Evolutionary conservation across 2,888 invertebrate genomes (phyloP).

Genomic region (Drosophila prostipennis): DNA sequence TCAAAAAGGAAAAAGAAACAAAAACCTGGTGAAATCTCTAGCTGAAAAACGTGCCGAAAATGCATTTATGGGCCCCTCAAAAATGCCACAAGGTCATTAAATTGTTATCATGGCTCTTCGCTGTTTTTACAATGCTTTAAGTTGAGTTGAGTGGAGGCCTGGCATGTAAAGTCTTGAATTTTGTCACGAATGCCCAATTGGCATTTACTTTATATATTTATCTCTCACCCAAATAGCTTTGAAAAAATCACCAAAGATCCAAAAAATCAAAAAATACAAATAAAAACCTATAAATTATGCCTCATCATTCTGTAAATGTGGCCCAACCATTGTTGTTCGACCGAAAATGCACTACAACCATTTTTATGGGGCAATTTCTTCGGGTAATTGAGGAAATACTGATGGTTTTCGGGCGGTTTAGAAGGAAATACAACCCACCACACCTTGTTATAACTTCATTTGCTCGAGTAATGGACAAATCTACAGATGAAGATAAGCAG

Average conservation of each 20-base stretch:
- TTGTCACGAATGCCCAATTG: slow-evolving; percentile 29
- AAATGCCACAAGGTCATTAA: slow-evolving; percentile 44
- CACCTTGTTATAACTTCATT: slow-evolving; percentile 30
- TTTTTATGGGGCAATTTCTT: slow-evolving; percentile 37
- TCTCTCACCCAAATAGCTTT: background rate
- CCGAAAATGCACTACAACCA: slow-evolving; percentile 27
- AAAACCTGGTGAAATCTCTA: slow-evolving; percentile 58
- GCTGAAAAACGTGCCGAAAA: slow-evolving; percentile 45
- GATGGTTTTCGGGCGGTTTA: slow-evolving; percentile 30
- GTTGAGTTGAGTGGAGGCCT: slow-evolving; percentile 18
- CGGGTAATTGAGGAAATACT: slow-evolving; percentile 34
- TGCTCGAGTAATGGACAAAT: slow-evolving; percentile 6
- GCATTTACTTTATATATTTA: slow-evolving; percentile 2
- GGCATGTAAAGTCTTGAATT: slow-evolving; percentile 14
- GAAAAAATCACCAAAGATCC: background rate
- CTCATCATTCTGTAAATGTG: slow-evolving; percentile 17
- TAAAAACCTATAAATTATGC: slow-evolving; percentile 14
- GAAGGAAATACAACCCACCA: slow-evolving; percentile 22
- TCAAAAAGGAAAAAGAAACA: slow-evolving; percentile 45
- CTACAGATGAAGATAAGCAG: slow-evolving; percentile 17
- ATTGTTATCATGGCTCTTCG: slow-evolving; percentile 24
- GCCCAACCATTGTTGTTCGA: slow-evolving; percentile 3
- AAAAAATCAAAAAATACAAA: too few relatives aligned
- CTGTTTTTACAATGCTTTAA: slow-evolving; percentile 17
- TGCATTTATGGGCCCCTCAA: slow-evolving; percentile 33